Percentiles rank a stretch among this genome's conserved stretches.
Conservation (phyloP, 2,797 vertebrate genomes). For the Trachops cirrhosus region DNA sequence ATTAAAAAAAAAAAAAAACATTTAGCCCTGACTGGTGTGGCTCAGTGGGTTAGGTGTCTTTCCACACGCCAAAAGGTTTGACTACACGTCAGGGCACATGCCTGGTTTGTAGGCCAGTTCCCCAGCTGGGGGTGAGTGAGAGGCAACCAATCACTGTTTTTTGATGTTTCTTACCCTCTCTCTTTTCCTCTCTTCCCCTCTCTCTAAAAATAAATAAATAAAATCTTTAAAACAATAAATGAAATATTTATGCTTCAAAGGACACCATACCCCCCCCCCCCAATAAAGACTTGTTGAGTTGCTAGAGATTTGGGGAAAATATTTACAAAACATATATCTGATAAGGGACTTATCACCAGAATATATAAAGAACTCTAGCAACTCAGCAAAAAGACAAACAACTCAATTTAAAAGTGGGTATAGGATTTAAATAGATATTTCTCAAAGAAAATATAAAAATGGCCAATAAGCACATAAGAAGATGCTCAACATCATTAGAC, state of each 20-base stretch:
- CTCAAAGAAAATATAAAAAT: not conserved
- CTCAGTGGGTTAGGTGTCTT: not conserved
- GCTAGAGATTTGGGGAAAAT: not conserved
- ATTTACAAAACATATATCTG: not conserved
- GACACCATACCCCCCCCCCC: not conserved
- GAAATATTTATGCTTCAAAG: not conserved
- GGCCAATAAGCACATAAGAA: not conserved
- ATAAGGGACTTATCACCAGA: not conserved
- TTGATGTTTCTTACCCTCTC: not conserved
- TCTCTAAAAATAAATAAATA: not conserved
- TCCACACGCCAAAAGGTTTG: too few relatives aligned
- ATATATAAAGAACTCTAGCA: constrained; percentile 29
- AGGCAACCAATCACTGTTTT: not conserved
- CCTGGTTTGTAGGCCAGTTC: not conserved
- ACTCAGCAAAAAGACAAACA: constrained; percentile 13
- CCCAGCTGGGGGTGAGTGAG: not conserved
- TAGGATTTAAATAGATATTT: constrained; percentile 16
- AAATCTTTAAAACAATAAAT: not conserved
- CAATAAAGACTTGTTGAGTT: too few relatives aligned
- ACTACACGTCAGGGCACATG: too few relatives aligned
- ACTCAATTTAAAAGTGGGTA: not conserved
- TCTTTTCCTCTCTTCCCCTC: not conserved
- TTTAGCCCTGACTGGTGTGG: not conserved
- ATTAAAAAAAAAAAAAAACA: not conserved
- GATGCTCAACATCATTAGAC: constrained; percentile 1